Conservation (phyloP, 2,888 invertebrate genomes). For the Octonoba sinensis region DNA sequence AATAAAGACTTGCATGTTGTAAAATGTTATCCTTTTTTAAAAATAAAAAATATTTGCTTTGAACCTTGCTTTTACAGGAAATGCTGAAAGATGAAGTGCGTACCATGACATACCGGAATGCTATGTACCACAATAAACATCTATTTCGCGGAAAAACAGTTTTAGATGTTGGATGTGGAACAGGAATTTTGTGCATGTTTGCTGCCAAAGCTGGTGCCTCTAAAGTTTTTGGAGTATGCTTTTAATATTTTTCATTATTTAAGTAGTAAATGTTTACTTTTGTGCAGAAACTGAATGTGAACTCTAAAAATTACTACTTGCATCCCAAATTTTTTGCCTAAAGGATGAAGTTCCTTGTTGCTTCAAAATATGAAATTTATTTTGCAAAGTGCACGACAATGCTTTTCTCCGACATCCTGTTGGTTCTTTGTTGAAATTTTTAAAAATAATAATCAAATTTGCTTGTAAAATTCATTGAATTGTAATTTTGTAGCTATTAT, state of each 20-base stretch:
- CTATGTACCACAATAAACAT: slow-evolving; percentile 99
- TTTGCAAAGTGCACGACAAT: background rate
- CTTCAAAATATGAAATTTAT: background rate
- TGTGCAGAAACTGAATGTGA: background rate
- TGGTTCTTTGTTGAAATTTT: background rate
- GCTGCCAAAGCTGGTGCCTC: slow-evolving; percentile 98
- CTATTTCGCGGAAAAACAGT: slow-evolving; percentile 87
- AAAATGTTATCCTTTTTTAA: no score
- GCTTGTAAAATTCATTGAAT: no score
- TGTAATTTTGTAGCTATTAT: no score
- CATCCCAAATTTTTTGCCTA: no score
- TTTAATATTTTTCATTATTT: background rate
- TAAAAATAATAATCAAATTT: no score
- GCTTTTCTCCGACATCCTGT: background rate
- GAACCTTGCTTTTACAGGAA: slow-evolving; percentile 76
- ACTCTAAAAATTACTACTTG: no score
- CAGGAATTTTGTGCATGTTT: slow-evolving; percentile 99
- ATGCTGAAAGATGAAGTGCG: slow-evolving; percentile 99
- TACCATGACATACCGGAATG: slow-evolving; percentile 96
- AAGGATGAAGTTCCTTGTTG: background rate
- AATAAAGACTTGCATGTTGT: no score
- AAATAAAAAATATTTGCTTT: no score
- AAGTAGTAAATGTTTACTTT: background rate
- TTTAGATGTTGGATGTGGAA: slow-evolving; percentile 98
- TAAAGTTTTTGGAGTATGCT: slow-evolving; percentile 84